phyloP scores from a whole-genome alignment of 2,797 vertebrate genomes.

The Enteromius trimaculatus region DNA sequence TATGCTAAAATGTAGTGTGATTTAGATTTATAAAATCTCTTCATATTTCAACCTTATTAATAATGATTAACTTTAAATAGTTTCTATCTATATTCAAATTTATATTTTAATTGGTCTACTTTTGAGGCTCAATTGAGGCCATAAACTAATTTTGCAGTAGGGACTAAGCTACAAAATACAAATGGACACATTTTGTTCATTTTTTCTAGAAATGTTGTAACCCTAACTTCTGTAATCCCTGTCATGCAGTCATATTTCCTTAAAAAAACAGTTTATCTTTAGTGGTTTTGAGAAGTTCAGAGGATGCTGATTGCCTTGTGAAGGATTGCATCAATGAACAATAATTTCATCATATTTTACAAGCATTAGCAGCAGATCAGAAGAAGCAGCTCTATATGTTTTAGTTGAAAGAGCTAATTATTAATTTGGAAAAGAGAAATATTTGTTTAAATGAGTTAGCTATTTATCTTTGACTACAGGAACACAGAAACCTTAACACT shows the following conservation, averaged over 20 bases:
- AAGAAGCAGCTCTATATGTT: neutral
- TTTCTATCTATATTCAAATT: neutral
- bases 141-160: neutral
- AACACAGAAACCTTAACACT: neutral
- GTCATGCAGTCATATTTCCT: neutral
- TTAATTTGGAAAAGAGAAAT: neutral
- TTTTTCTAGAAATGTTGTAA: neutral
- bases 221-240: neutral
- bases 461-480: neutral
- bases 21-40: neutral
- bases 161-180: neutral
- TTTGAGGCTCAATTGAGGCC: neutral
- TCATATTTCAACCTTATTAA: neutral
- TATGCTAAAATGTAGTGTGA: neutral
- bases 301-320: slow-evolving; percentile 10
- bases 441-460: neutral
- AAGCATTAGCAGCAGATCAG: neutral
- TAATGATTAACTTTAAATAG: neutral
- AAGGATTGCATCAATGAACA: neutral
- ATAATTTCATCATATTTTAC: neutral
- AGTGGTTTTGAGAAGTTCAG: neutral
- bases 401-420: neutral
- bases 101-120: neutral
- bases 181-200: neutral
- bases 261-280: neutral